Percentiles rank a stretch among this genome's conserved stretches.
phyloP scores from a whole-genome alignment of 1,140 invertebrate genomes.

The Homalodisca vitripennis region DNA sequence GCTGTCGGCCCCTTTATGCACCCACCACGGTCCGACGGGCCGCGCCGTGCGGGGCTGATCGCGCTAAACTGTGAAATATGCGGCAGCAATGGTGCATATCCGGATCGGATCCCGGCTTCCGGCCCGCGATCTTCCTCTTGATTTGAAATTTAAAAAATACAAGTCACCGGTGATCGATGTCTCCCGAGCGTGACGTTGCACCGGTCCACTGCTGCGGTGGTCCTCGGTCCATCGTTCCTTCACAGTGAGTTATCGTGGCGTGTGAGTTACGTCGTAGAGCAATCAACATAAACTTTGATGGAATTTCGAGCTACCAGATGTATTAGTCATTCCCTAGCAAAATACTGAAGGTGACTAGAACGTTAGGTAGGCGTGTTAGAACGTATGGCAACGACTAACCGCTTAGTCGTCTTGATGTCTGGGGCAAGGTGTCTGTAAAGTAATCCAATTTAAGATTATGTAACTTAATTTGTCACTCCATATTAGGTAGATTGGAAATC shows the following conservation, averaged over 20 bases:
- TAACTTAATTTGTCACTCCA: too few species aligned
- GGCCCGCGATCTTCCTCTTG: constrained; percentile 7
- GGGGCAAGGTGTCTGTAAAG: too few species aligned
- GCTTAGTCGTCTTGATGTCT: too few species aligned
- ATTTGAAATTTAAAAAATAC: constrained; percentile 23
- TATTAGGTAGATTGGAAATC: too few species aligned
- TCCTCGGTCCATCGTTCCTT: background rate
- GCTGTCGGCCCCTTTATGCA: constrained; percentile 6
- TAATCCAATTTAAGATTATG: too few species aligned
- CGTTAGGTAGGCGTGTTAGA: too few species aligned
- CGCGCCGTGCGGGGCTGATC: constrained; percentile 14
- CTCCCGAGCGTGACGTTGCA: constrained; percentile 9
- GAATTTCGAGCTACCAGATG: too few species aligned
- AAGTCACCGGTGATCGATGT: constrained; percentile 18
- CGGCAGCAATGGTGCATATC: constrained; percentile 26
- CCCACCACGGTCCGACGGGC: constrained; percentile 4
- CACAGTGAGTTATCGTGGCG: too few species aligned
- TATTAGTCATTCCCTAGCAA: too few species aligned
- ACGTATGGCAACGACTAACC: too few species aligned
- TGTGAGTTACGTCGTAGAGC: background rate
- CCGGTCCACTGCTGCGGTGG: background rate
- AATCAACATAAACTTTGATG: background rate
- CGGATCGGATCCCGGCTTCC: constrained; percentile 23
- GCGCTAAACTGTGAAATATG: constrained; percentile 26
- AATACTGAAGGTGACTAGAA: too few species aligned